phyloP scores from a whole-genome alignment of 2,113 vertebrate species.

The Choloepus hoffmanni region DNA sequence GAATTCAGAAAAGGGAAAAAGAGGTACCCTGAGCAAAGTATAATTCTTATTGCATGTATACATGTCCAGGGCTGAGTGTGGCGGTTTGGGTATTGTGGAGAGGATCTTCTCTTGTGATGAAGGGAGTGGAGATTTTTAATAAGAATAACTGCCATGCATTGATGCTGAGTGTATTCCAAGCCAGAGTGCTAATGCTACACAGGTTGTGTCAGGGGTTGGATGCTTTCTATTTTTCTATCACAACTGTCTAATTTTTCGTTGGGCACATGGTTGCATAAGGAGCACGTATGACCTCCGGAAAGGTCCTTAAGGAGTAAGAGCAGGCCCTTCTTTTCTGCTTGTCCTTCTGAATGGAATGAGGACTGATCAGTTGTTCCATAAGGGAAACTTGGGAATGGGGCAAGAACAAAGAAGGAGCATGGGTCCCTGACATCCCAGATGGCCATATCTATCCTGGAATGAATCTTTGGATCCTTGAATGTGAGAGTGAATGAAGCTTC shows the following conservation, averaged over 20 bases:
- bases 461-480: background rate
- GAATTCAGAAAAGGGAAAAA: background rate
- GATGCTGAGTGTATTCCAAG: background rate
- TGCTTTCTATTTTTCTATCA: background rate
- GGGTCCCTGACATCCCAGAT: background rate
- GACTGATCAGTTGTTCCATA: background rate
- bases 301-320: background rate
- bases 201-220: background rate
- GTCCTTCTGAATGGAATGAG: background rate
- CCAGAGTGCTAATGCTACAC: background rate
- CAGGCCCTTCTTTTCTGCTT: background rate
- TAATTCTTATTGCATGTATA: background rate
- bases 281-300: background rate
- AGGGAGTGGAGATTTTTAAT: background rate
- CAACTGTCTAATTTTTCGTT: background rate
- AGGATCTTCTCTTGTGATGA: background rate
- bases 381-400: background rate
- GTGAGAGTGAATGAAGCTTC: background rate
- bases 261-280: background rate
- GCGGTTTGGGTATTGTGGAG: background rate
- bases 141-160: background rate
- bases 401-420: background rate
- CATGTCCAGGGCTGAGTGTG: fast-evolving
- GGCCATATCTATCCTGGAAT: background rate
- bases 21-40: background rate